Base-by-base conservation (phyloP, 2,888 invertebrate genomes). In the Lordiphosa fenestrarum region DNA sequence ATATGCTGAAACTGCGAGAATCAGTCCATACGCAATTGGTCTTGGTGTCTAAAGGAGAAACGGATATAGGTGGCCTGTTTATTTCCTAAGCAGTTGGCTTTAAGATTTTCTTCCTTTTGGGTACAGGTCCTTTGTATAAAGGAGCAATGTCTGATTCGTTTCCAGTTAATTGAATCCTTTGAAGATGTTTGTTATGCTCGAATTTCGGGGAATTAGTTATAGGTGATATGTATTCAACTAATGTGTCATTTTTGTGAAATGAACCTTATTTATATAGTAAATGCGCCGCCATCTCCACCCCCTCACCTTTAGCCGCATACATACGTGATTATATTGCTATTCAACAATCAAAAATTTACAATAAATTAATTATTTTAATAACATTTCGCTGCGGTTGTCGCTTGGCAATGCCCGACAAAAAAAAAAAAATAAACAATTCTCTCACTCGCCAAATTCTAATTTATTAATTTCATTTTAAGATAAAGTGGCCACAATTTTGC, bases 401-500 rank as follows among this genome's bases (percentile, higher is more conserved):
- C 50, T 47, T 33, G 48, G 54, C 53, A 59, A 47, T 2, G 25
- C 25, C 25, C 7, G 15, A 15, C 15, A 15, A 15, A 15, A 25
- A 25, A 25, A 25, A 6, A 23, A 23, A 4, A 23, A 23, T 5
- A 23, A 6, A 23, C 48, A 59, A 47, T 41, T 58, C 30, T 30
- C 30, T 30, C 30, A 30, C 58, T 44, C 44, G 33, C 25, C 44
- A 47, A 60, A 69, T 69, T 84, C 64, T 66, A 80, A 85, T 85
- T 84, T 84, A 85, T 84, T 84, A 82, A 80, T 82, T 77, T 69
- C 66, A 67, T 67, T 81, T 50, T 80, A 78, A 72, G 84, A 70
- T 73, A 77, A 30, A 77, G 77, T 65, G 62, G 30, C n/a, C 30
- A 13, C 44, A 44, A 44, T 42, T 58, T 53, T 49, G 42, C 21